Conservation (phyloP, 30 jellyfish, hydroid and myxozoan species). For the Pelagia noctiluca region DNA sequence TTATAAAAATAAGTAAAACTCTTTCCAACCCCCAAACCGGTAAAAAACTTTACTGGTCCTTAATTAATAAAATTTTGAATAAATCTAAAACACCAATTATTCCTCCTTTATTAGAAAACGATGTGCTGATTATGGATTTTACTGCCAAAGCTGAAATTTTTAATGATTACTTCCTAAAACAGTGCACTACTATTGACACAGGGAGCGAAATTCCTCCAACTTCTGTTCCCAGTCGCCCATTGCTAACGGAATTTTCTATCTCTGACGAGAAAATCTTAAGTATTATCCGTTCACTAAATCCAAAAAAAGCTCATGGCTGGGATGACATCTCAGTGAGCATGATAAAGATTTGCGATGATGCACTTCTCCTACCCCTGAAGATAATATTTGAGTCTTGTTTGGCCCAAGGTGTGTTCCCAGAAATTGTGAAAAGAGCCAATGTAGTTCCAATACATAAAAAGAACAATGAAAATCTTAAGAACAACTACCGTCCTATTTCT, state of each 20-base stretch:
- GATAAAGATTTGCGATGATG: conserved; percentile 74
- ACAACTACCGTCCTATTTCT: conserved; percentile 42
- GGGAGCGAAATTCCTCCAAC: conserved; percentile 13
- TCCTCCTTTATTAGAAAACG: no score
- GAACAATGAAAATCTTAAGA: conserved; percentile 29
- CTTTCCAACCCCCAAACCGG: no score
- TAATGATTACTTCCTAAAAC: no score
- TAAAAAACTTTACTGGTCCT: no score
- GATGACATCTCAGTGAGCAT: conserved; percentile 73
- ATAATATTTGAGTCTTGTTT: conserved; percentile 41
- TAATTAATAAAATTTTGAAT: no score
- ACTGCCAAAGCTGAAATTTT: no score
- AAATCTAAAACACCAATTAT: no score
- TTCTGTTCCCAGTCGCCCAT: conserved; percentile 51
- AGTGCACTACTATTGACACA: no score
- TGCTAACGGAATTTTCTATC: conserved; percentile 43
- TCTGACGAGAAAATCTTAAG: conserved; percentile 61
- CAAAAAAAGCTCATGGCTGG: conserved; percentile 73
- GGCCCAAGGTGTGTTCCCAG: conserved; percentile 61
- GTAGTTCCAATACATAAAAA: conserved; percentile 67
- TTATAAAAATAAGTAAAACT: no score
- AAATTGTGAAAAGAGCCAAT: conserved; percentile 62
- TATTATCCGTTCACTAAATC: conserved; percentile 39
- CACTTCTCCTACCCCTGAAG: conserved; percentile 71
- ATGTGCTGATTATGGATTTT: no score